phyloP scores from a whole-genome alignment of 2,113 vertebrate species.

The Mionectes macconnelli region DNA sequence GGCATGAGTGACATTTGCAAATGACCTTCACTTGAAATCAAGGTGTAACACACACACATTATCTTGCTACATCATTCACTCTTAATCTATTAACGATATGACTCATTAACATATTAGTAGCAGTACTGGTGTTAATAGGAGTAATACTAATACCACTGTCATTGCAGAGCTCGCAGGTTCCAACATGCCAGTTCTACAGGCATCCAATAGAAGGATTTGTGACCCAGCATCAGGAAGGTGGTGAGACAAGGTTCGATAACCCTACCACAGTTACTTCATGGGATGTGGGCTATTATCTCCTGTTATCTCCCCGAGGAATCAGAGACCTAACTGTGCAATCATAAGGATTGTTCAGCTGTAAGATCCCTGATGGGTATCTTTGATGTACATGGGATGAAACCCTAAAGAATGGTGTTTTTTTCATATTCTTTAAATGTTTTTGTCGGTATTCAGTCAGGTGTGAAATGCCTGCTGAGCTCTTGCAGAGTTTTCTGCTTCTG shows the following conservation, averaged over 20 bases:
- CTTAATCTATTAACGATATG: constrained; percentile 48
- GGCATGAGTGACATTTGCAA: not conserved
- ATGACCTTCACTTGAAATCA: constrained; percentile 3
- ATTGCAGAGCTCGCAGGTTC: not conserved
- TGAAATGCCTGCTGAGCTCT: not conserved
- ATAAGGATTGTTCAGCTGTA: not conserved
- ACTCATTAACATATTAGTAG: constrained; percentile 52
- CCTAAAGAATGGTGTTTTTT: not conserved
- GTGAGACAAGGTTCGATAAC: not conserved
- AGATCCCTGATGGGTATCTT: not conserved
- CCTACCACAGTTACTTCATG: not conserved
- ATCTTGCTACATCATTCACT: constrained; percentile 20
- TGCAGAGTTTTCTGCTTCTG: not conserved
- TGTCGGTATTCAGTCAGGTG: not conserved
- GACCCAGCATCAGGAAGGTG: not conserved
- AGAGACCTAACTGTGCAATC: not conserved
- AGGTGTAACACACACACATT: not conserved
- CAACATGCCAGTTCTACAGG: not conserved
- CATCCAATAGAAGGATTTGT: not conserved
- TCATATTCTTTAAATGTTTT: not conserved
- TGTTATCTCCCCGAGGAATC: not conserved
- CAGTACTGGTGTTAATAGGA: not conserved
- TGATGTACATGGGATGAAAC: not conserved
- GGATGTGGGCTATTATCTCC: not conserved
- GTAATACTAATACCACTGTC: not conserved